Evolutionary conservation across 2,797 vertebrate species (phyloP).

Genomic region (Apogon hyalosoma): DNA sequence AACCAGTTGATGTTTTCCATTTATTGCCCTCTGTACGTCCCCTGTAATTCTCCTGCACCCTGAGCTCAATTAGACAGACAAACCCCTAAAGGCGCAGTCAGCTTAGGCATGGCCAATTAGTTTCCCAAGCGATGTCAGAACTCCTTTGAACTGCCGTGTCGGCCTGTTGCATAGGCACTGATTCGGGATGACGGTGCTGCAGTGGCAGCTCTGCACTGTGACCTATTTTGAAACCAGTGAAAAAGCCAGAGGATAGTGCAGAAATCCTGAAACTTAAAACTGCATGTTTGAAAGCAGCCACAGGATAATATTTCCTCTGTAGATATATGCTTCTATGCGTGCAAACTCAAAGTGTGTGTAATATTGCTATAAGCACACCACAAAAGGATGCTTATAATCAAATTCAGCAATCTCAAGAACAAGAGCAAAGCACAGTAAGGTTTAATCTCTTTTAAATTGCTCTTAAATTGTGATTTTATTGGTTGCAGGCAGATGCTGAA

Average conservation of each 20-base stretch:
- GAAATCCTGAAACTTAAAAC: constrained; percentile 57
- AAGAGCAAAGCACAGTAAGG: neutral
- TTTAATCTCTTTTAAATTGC: constrained; percentile 14
- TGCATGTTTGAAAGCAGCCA: constrained; percentile 30
- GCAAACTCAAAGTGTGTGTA: neutral
- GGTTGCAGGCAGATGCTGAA: constrained; percentile 17
- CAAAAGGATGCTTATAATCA: constrained; percentile 2
- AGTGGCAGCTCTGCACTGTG: constrained; percentile 78
- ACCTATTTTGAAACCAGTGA: constrained; percentile 80
- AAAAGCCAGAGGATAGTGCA: constrained; percentile 56
- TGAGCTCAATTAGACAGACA: constrained; percentile 84
- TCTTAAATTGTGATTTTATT: constrained; percentile 12
- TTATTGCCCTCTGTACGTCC: constrained; percentile 78
- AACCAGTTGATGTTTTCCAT: constrained; percentile 81
- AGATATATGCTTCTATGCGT: constrained; percentile 14
- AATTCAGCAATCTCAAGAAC: neutral
- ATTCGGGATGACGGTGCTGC: constrained; percentile 80
- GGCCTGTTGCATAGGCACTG: constrained; percentile 78
- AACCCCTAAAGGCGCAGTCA: constrained; percentile 79
- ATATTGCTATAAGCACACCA: neutral
- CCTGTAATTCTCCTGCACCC: constrained; percentile 78
- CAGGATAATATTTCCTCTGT: constrained; percentile 20
- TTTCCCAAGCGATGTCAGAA: constrained; percentile 84
- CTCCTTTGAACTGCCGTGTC: constrained; percentile 84
- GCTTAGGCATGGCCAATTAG: constrained; percentile 86